These are phyloP conservation scores for Cinclus mexicanus DNA, from an alignment of 2,113 vertebrate species.

Conservation along the genomic window DNA sequence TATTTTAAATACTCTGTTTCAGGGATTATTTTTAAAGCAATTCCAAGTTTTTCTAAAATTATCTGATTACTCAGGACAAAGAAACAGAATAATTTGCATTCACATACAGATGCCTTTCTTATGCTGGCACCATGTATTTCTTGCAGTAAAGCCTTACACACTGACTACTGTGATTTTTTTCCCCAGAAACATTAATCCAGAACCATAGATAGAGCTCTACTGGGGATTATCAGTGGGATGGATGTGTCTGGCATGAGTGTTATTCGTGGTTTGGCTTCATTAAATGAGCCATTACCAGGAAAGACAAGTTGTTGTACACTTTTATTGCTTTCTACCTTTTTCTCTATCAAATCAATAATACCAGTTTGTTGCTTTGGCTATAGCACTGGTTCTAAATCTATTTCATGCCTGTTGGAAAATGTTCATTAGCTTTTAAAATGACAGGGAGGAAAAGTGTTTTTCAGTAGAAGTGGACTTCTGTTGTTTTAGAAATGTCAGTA, in stretches of 20 bases:
- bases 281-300: slow-evolving; percentile 13
- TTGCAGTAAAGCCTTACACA: neutral
- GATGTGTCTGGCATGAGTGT: slow-evolving; percentile 1
- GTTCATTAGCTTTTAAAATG: neutral
- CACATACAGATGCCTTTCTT: neutral
- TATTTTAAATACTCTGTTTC: slow-evolving; percentile 6
- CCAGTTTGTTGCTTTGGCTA: neutral
- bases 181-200: neutral
- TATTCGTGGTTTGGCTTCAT: slow-evolving; percentile 18
- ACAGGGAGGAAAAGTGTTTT: neutral
- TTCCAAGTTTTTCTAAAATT: neutral
- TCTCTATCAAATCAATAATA: neutral
- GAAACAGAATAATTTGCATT: neutral
- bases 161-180: neutral
- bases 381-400: neutral
- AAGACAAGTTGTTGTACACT: neutral
- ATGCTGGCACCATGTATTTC: neutral
- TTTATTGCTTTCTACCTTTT: slow-evolving; percentile 2
- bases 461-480: neutral
- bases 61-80: neutral
- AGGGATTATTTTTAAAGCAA: neutral
- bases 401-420: neutral
- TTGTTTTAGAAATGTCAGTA: neutral
- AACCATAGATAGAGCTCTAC: neutral
- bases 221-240: slow-evolving; percentile 29